phyloP scores from a whole-genome alignment of 2,797 vertebrate species.

The Eulemur coronatus region DNA sequence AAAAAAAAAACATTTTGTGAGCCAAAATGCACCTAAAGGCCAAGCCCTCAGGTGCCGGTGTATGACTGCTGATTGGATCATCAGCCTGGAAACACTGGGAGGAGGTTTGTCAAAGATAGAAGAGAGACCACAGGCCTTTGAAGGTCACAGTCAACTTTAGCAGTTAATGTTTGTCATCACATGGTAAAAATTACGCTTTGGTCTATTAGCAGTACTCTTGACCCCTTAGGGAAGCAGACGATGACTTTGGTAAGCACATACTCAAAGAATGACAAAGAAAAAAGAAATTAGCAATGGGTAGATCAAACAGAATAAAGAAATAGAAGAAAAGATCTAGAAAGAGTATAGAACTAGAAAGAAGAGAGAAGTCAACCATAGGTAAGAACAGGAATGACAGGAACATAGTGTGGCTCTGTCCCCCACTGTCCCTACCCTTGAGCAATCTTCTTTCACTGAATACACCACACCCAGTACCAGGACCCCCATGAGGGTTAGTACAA shows the following conservation, averaged over 20 bases:
- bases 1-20: neutral
- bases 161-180: neutral
- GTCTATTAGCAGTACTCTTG: too few species aligned
- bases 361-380: too few species aligned
- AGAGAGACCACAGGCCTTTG: neutral
- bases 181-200: neutral
- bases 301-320: neutral
- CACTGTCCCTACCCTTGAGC: accelerated
- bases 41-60: neutral
- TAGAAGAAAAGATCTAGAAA: neutral
- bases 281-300: neutral
- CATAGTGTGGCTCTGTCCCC: neutral
- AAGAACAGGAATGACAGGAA: neutral
- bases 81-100: neutral
- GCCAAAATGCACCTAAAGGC: neutral
- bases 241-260: neutral
- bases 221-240: neutral
- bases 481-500: neutral
- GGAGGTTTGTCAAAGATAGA: neutral
- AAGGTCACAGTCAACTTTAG: neutral
- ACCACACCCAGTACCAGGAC: neutral
- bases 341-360: neutral
- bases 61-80: neutral
- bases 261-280: neutral
- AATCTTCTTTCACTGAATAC: accelerated